These are phyloP conservation scores for Anarhynchus alexandrinus DNA, from an alignment of 2,113 vertebrate genomes.

Conservation along the genomic window DNA sequence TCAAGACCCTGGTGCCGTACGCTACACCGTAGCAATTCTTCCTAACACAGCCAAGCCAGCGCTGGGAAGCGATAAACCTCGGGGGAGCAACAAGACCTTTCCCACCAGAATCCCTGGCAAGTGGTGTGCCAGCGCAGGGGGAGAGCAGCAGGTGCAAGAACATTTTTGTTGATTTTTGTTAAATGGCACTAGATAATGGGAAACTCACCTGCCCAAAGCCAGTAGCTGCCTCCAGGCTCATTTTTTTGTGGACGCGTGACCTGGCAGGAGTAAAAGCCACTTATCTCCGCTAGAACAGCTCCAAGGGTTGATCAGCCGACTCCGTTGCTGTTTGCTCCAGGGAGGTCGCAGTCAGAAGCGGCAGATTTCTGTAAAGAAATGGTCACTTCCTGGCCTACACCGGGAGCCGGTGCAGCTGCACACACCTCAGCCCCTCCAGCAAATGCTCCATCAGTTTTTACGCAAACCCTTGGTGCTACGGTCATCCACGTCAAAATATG, in stretches of 20 bases:
- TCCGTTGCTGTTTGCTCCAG: not conserved
- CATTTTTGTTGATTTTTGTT: not conserved
- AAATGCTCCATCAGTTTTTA: rapidly evolving
- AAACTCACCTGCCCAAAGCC: not conserved
- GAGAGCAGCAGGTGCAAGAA: not conserved
- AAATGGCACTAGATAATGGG: not conserved
- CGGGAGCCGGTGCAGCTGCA: not conserved
- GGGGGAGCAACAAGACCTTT: not conserved
- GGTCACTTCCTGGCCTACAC: not conserved
- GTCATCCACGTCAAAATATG: not conserved
- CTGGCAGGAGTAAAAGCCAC: not conserved
- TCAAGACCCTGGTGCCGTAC: rapidly evolving
- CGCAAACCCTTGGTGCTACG: not conserved
- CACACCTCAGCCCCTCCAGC: not conserved
- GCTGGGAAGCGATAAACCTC: not conserved
- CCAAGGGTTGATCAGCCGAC: not conserved
- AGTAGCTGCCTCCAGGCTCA: not conserved
- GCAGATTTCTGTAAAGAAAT: not conserved
- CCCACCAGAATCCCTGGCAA: not conserved
- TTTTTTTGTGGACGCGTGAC: not conserved
- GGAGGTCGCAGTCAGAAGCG: not conserved
- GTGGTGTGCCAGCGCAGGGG: rapidly evolving
- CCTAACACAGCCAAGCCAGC: not conserved
- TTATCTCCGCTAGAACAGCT: not conserved
- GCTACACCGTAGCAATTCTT: not conserved